These are phyloP conservation scores for Philotrypesis tridentata DNA, from an alignment of 1,140 invertebrate genomes.

Conservation along the genomic window DNA sequence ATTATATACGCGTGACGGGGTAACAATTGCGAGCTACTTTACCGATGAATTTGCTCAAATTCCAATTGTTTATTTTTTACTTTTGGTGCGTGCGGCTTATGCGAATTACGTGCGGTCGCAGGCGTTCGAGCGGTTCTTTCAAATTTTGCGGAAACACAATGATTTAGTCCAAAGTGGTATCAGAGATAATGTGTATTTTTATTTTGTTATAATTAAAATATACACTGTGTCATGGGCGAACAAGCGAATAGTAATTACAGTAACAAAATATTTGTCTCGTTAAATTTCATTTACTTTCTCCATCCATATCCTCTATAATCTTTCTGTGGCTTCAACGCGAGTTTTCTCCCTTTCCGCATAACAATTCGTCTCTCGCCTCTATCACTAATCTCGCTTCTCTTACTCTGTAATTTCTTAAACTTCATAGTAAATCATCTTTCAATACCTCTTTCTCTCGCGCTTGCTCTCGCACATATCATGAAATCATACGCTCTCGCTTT, in stretches of 20 bases:
- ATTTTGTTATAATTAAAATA: constrained; percentile 74
- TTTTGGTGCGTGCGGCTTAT: no score
- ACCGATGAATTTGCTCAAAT: no score
- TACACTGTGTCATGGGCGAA: constrained; percentile 74
- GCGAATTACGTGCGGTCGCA: no score
- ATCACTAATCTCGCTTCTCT: constrained; percentile 24
- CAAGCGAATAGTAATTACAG: constrained; percentile 73
- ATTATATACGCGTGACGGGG: no score
- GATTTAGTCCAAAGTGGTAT: constrained; percentile 50
- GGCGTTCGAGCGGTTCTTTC: no score
- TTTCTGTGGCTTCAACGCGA: constrained; percentile 26
- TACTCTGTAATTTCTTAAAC: constrained; percentile 41
- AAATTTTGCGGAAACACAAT: not conserved
- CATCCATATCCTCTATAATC: constrained; percentile 39
- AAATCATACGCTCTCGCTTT: constrained; percentile 12
- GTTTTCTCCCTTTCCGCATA: not conserved
- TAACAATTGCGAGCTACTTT: no score
- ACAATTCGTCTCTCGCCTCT: constrained; percentile 44
- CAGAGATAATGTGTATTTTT: constrained; percentile 67
- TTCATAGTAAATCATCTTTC: constrained; percentile 38
- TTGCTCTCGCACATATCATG: not conserved
- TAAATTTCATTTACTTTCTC: constrained; percentile 57
- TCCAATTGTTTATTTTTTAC: no score
- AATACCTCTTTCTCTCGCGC: not conserved
- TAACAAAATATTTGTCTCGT: constrained; percentile 74